Percentiles rank a stretch among this genome's conserved stretches.
These are phyloP conservation scores for Rhingia campestris DNA, from an alignment of 2,888 invertebrate species.

Conservation along the genomic window DNA sequence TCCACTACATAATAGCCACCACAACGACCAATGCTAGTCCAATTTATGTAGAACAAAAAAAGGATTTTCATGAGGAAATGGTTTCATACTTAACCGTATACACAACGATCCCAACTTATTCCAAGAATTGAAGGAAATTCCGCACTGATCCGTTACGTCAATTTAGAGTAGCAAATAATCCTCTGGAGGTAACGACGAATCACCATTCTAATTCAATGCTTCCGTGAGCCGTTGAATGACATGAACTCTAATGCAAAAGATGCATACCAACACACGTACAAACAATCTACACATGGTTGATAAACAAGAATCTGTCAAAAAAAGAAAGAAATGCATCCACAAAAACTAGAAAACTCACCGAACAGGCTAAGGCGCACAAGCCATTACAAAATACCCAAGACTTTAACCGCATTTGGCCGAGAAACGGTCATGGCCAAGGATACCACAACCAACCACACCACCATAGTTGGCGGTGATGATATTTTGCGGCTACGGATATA, in stretches of 20 bases:
- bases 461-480: constrained; percentile 25
- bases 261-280: constrained; percentile 3
- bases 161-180: constrained; percentile 29
- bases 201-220: constrained; percentile 44
- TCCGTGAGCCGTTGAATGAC: constrained; percentile 48
- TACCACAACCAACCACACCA: constrained; percentile 41
- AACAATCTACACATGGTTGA: constrained; percentile 41
- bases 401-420: constrained; percentile 73
- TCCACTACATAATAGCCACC: too few relatives aligned
- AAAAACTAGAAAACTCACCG: constrained; percentile 16
- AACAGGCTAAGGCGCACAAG: constrained; percentile 57
- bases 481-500: constrained; percentile 24
- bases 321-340: neutral
- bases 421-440: constrained; percentile 74
- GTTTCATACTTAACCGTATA: too few relatives aligned
- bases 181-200: constrained; percentile 11
- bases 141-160: constrained; percentile 24
- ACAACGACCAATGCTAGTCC: too few relatives aligned
- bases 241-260: constrained; percentile 38
- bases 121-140: constrained; percentile 9
- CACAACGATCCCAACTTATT: too few relatives aligned
- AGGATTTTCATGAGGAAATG: too few relatives aligned
- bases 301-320: constrained; percentile 24
- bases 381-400: constrained; percentile 68
- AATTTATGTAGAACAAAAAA: too few relatives aligned